Evolutionary conservation across 2,888 invertebrate genomes (phyloP).

Genomic region (Chrysopilus asiliformis): DNA sequence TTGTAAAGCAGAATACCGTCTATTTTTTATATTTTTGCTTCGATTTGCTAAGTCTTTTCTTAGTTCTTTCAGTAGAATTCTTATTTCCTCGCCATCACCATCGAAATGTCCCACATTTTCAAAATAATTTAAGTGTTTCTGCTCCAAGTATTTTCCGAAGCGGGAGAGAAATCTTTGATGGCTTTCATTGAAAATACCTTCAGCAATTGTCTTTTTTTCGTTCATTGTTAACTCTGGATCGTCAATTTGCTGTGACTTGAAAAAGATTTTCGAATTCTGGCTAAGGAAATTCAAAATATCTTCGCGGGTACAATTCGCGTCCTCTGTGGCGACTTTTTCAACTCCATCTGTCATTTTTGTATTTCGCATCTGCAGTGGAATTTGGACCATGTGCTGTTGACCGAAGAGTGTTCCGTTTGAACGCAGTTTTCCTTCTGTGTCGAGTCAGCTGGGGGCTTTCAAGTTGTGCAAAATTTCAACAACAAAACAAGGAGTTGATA

Average conservation of each 20-base stretch:
- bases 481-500: too few relatives aligned
- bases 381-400: too few relatives aligned
- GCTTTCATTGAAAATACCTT: slow-evolving; percentile 48
- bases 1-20: slow-evolving; percentile 69
- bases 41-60: slow-evolving; percentile 41
- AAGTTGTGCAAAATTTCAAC: too few relatives aligned
- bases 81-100: slow-evolving; percentile 42
- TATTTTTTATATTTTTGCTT: slow-evolving; percentile 53
- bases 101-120: too few relatives aligned
- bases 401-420: too few relatives aligned
- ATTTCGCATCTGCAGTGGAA: too few relatives aligned
- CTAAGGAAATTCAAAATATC: slow-evolving; percentile 26
- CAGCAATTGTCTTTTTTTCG: slow-evolving; percentile 59
- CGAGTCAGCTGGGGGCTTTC: too few relatives aligned
- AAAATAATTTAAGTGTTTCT: slow-evolving; percentile 59
- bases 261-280: slow-evolving; percentile 36
- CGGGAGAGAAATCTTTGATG: slow-evolving; percentile 58
- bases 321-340: too few relatives aligned
- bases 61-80: slow-evolving; percentile 49
- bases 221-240: slow-evolving; percentile 55
- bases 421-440: too few relatives aligned
- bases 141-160: slow-evolving; percentile 58
- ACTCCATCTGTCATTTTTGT: too few relatives aligned
- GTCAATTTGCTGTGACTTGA: slow-evolving; percentile 70
- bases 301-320: too few relatives aligned